phyloP scores from a whole-genome alignment of 2,797 vertebrate genomes.

The Cetoscarus ocellatus region DNA sequence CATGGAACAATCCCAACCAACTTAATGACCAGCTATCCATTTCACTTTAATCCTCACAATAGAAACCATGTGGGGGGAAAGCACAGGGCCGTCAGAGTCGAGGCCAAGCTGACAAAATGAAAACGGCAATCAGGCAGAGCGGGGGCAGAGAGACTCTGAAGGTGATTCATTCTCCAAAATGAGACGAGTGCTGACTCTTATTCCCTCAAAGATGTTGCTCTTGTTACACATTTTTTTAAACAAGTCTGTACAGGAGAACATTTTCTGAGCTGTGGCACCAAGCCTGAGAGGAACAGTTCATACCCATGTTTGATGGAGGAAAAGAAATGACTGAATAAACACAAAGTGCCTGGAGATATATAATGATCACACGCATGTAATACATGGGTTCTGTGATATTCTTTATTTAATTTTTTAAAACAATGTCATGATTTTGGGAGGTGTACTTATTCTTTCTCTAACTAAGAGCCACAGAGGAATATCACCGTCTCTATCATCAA shows the following conservation, averaged over 20 bases:
- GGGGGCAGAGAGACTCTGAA: background rate
- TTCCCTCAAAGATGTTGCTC: conserved; percentile 45
- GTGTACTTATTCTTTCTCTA: too few species aligned
- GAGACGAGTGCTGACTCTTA: conserved; percentile 25
- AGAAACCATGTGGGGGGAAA: conserved; percentile 45
- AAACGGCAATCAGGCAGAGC: conserved; percentile 42
- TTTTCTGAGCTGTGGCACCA: conserved; percentile 10
- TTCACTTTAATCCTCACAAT: conserved; percentile 52
- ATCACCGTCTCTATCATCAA: too few species aligned
- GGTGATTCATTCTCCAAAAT: conserved; percentile 49
- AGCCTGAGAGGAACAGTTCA: background rate
- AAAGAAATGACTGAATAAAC: background rate
- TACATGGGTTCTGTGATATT: too few species aligned
- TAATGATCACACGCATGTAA: background rate
- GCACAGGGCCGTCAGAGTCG: background rate
- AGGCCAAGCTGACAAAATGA: conserved; percentile 47
- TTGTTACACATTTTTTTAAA: background rate
- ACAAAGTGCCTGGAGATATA: background rate
- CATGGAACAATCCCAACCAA: conserved; percentile 12
- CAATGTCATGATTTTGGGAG: too few species aligned
- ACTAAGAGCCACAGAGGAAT: too few species aligned
- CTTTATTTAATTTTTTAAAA: too few species aligned
- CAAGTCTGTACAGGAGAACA: background rate
- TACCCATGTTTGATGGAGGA: background rate
- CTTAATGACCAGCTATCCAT: conserved; percentile 49